These are phyloP conservation scores for Mus caroli DNA, from an alignment of 2,797 vertebrate genomes.

Conservation along the genomic window DNA sequence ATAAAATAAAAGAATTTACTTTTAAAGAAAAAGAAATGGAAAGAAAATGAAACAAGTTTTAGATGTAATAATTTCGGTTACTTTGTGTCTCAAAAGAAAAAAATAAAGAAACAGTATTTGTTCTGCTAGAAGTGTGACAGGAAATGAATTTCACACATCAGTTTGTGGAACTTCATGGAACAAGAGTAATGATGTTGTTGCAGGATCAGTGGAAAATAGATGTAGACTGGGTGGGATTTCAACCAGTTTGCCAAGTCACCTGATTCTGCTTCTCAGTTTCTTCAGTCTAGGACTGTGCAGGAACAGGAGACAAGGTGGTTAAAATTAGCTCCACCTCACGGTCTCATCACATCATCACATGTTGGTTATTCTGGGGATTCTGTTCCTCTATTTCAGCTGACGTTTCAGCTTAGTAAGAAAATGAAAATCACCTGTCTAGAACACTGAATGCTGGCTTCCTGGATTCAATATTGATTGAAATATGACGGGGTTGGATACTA, in stretches of 20 bases:
- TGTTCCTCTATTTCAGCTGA: neutral
- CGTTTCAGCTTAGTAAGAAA: neutral
- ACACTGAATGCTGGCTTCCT: neutral
- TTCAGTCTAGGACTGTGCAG: neutral
- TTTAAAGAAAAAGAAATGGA: no score
- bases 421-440: neutral
- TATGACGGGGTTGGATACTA: neutral
- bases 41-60: neutral
- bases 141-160: neutral
- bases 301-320: neutral
- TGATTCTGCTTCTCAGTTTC: neutral
- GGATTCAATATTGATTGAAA: neutral
- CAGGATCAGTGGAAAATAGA: neutral
- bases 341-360: neutral
- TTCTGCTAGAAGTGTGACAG: no score
- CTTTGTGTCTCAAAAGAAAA: neutral
- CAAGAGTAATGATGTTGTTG: rapidly evolving
- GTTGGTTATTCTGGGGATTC: neutral
- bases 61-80: no score
- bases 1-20: no score
- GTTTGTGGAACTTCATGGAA: neutral
- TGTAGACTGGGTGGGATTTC: rapidly evolving
- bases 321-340: neutral
- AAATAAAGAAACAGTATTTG: neutral
- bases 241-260: neutral